Evolutionary conservation across 2,113 vertebrate genomes (phyloP).

Genomic region (Onychostoma macrolepis): DNA sequence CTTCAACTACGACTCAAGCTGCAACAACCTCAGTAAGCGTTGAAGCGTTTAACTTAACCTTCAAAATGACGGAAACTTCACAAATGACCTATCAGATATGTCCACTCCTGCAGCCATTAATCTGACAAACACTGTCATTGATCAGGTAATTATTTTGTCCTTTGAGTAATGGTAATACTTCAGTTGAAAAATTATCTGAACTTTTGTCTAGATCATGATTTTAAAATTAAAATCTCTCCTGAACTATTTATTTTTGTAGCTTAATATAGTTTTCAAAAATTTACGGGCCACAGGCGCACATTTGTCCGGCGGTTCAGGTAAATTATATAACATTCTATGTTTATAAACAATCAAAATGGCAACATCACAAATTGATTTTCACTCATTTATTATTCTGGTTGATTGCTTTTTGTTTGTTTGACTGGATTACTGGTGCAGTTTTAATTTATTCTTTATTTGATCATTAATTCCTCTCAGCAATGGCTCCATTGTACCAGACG

Average conservation of each 20-base stretch:
- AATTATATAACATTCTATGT: neutral
- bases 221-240: neutral
- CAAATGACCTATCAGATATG: neutral
- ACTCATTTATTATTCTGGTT: neutral
- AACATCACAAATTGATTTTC: neutral
- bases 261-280: rapidly evolving
- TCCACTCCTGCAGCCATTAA: rapidly evolving
- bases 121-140: rapidly evolving
- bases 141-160: neutral
- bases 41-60: neutral
- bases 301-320: neutral
- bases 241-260: neutral
- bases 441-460: neutral
- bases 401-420: neutral
- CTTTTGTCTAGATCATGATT: neutral
- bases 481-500: neutral
- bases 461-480: neutral
- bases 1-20: neutral
- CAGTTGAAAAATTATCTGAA: neutral
- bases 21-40: neutral
- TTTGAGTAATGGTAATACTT: neutral
- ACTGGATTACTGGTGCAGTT: neutral
- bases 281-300: rapidly evolving
- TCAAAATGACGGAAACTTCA: neutral
- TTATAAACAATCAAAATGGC: neutral